A percentile compares a stretch with the other conserved stretches of the same genome.
Evolutionary conservation across 2,888 invertebrate species (phyloP).

Genomic region (Meteorus cinctellus): DNA sequence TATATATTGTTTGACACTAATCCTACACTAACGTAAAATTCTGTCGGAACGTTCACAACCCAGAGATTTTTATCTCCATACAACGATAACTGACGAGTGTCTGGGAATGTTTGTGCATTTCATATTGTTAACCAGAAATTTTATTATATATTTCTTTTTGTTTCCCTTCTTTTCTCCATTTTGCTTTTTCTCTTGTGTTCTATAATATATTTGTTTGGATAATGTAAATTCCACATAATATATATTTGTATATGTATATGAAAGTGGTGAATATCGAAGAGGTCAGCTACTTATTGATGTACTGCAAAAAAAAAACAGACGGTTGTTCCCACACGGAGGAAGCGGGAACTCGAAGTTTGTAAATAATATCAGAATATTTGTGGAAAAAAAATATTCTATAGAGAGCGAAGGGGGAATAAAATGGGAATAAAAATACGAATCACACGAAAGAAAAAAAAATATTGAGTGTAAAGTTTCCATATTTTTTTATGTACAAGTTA

Average conservation of each 20-base stretch:
- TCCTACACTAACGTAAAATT: conserved; percentile 60
- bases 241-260: too few species aligned
- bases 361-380: neutral
- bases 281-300: conserved; percentile 15
- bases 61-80: conserved; percentile 46
- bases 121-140: neutral
- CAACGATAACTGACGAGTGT: conserved; percentile 27
- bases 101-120: conserved; percentile 10
- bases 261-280: neutral
- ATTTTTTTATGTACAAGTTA: too few species aligned
- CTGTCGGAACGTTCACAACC: conserved; percentile 28
- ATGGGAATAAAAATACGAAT: too few species aligned
- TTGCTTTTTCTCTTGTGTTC: conserved; percentile 46
- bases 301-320: neutral
- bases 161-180: conserved; percentile 19
- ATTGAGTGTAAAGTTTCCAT: too few species aligned
- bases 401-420: neutral
- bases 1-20: conserved; percentile 62
- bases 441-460: too few species aligned
- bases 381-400: neutral
- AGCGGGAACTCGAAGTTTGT: neutral
- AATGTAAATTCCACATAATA: neutral
- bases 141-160: conserved; percentile 25
- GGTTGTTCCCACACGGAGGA: neutral
- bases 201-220: neutral